phyloP scores from a whole-genome alignment of 2,888 invertebrate genomes.

The Tachystola acroxantha region DNA sequence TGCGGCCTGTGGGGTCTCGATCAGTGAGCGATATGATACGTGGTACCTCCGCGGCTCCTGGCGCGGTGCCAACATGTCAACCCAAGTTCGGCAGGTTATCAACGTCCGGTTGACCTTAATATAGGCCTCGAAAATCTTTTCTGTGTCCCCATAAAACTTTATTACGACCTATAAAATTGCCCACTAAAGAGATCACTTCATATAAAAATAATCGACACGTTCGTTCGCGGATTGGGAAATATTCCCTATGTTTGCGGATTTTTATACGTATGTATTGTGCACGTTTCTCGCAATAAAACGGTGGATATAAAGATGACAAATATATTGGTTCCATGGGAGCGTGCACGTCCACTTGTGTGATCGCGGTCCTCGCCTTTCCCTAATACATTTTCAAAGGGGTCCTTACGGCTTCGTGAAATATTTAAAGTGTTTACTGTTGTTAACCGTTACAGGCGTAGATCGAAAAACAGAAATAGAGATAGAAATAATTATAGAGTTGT shows the following conservation, averaged over 20 bases:
- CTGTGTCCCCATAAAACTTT: conserved; percentile 56
- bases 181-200: conserved; percentile 50
- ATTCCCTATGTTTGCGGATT: conserved; percentile 25
- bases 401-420: neutral
- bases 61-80: conserved; percentile 47
- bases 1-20: conserved; percentile 21
- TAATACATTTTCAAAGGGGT: neutral
- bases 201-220: conserved; percentile 49
- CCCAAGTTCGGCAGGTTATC: conserved; percentile 61
- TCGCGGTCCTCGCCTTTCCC: neutral
- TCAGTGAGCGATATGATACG: conserved; percentile 9
- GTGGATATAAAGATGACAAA: conserved; percentile 18
- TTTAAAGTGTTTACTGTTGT: too few species aligned
- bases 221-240: conserved; percentile 26
- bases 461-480: too few species aligned
- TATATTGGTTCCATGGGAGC: conserved; percentile 13
- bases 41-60: conserved; percentile 23
- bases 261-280: conserved; percentile 23
- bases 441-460: too few species aligned
- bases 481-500: too few species aligned
- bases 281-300: conserved; percentile 21
- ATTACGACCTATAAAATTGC: conserved; percentile 48
- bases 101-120: conserved; percentile 58
- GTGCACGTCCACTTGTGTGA: neutral
- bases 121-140: conserved; percentile 48